Base-by-base conservation (phyloP, 2,797 vertebrate genomes). In the Pangasius larnaudii region DNA sequence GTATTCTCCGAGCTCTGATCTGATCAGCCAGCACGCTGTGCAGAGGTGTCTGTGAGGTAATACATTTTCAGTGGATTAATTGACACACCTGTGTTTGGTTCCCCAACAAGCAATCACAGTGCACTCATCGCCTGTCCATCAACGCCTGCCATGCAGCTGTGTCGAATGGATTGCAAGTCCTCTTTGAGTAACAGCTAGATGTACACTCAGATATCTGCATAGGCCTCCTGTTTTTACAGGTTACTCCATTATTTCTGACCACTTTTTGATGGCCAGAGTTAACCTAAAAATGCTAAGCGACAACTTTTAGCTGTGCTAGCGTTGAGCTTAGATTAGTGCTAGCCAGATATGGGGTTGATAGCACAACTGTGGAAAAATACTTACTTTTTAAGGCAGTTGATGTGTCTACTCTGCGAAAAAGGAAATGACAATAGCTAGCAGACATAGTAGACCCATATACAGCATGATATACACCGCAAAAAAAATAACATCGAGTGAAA, bases 81-180 rank as follows among this genome's bases (percentile, higher is more conserved):
- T 94, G 93, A 91, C 94, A 91, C 96, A 96, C 95, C 95, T 96
- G 95, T 91, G 93, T 94, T 95, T 95, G 93, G 93, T 94, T 95
- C 95, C 90, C 88, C 42, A 90, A 49, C 88, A 87, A 84, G 89
- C 53, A 91, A 91, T 90, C 92, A 90, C 61, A 89, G 92, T 89
- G 91, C 86, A 91, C 92, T 94, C 94, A 93, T 94, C 93, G 89
- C 89, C 87, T 91, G 93, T 95, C 95, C 88, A 42, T 96, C 96
- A 95, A 81, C 94, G 51, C 91, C 86, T 87, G 39, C 91, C 90
- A 92, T 90, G 90, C 95, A 94, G 92, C 94, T 95, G 94, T 91
- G 85, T 85, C 16, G 56, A 84, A 33, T 71, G 87, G 61, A 85
- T 91, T 71, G 85, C 87, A 78, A 33, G 89, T 49, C 82, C 82